Percentiles rank a stretch among this genome's conserved stretches.
These are phyloP conservation scores for Sicus ferrugineus DNA, from an alignment of 2,888 invertebrate species.

Conservation along the genomic window DNA sequence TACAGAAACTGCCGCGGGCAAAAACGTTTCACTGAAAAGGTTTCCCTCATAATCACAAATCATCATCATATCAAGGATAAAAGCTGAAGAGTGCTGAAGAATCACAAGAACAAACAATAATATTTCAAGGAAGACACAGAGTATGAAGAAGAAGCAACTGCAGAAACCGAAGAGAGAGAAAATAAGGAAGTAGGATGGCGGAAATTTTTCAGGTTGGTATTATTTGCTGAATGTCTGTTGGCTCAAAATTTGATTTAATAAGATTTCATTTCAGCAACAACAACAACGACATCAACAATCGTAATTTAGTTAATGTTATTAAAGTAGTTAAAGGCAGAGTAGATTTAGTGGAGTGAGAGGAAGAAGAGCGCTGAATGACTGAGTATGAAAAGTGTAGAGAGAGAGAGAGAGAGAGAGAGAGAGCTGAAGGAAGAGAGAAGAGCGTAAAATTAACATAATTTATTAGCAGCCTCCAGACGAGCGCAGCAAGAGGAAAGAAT, in stretches of 20 bases:
- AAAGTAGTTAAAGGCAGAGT: slow-evolving; percentile 13
- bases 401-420: not conserved
- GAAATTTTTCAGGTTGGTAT: slow-evolving; percentile 13
- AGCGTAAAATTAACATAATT: slow-evolving; percentile 55
- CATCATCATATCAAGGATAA: not conserved
- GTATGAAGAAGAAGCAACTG: not conserved
- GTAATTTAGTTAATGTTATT: slow-evolving; percentile 15
- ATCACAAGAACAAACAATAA: slow-evolving; percentile 20
- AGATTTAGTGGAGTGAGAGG: not conserved
- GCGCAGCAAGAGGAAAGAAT: slow-evolving; percentile 10
- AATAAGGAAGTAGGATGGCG: not conserved
- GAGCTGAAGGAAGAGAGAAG: too few species aligned
- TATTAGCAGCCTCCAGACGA: slow-evolving; percentile 43
- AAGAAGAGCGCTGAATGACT: not conserved
- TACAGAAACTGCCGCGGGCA: too few species aligned
- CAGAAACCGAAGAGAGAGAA: not conserved
- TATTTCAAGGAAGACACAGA: not conserved
- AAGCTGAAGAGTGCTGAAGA: not conserved
- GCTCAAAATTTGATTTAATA: slow-evolving; percentile 29
- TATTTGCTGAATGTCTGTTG: slow-evolving; percentile 33
- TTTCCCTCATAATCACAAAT: not conserved
- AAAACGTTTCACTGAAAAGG: not conserved
- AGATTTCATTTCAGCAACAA: slow-evolving; percentile 29
- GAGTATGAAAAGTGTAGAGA: not conserved
- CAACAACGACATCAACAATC: slow-evolving; percentile 1